phyloP scores from a whole-genome alignment of 92 coral and sea anemone species.

The Plumapathes pennacea region DNA sequence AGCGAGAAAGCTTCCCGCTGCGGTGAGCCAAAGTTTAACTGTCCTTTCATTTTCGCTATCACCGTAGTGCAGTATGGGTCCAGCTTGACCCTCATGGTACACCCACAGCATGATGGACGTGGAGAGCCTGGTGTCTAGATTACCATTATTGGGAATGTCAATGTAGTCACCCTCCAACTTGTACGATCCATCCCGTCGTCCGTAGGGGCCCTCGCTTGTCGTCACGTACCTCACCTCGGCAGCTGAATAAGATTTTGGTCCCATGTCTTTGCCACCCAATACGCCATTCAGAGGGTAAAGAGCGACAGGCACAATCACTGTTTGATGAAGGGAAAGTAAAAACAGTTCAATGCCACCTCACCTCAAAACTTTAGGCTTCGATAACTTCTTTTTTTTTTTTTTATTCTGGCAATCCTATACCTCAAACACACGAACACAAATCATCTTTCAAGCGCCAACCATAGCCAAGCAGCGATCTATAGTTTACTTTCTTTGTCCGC shows the following conservation, averaged over 20 bases:
- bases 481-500: too few relatives aligned
- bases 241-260: constrained; percentile 12
- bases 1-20: background rate
- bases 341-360: too few relatives aligned
- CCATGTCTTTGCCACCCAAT: constrained; percentile 17
- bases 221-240: constrained; percentile 7
- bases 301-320: too few relatives aligned
- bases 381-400: too few relatives aligned
- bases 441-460: too few relatives aligned
- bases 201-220: constrained; percentile 12
- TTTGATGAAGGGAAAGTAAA: too few relatives aligned
- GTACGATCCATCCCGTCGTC: constrained; percentile 10
- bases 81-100: constrained; percentile 18
- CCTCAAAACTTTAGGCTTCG: too few relatives aligned
- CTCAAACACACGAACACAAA: too few relatives aligned
- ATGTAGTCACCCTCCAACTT: constrained; percentile 8
- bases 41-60: background rate
- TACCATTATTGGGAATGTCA: constrained; percentile 1
- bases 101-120: constrained; percentile 34
- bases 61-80: constrained; percentile 20
- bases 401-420: too few relatives aligned
- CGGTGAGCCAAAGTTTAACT: constrained; percentile 14
- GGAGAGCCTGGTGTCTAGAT: too few relatives aligned
- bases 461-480: too few relatives aligned
- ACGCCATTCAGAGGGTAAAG: constrained; percentile 26